Base-by-base conservation (phyloP, 2,113 vertebrate genomes). In the Pao palembangensis region DNA sequence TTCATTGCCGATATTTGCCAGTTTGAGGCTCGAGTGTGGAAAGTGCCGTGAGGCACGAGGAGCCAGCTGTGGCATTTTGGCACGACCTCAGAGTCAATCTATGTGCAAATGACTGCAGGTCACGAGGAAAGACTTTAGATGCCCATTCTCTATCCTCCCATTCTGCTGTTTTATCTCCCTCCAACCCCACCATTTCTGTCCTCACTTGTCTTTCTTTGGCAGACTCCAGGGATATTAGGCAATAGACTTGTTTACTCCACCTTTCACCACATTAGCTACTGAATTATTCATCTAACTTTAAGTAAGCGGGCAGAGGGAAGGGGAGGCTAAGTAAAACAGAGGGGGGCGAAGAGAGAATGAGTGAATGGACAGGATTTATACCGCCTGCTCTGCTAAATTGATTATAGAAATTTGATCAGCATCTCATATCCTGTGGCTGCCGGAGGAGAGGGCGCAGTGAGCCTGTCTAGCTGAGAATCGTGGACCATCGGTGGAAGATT, bases 221-320 rank as follows among this genome's bases (percentile, higher is more conserved):
- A 78, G 86, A 82, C 90, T 88, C 90, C 82, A 56, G 88, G 89
- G 90, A 91, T 90, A 90, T 91, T 89, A 91, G 85, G 85, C 88
- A 90, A 90, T 91, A 90, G 90, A 90, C 91, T 90, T 91, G 90
- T 91, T 91, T 91, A 91, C 90, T 90, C 89, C 90, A 91, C 90
- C 91, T 91, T 91, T 91, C 89, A 89, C 89, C 87, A 89, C 87
- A 89, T 88, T 83, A 84, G 82, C 86, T 90, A 68, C 83, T 91
- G 91, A 91, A 92, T 92, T 91, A 92, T 92, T 92, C 90, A 92
- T 91, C 78, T 76, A 81, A 75, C 83, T 88, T 85, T 88, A 86
- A 89, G 86, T 76, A 87, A n/a, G 78, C 68, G 76, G 73, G 80
- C 73, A 71, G 73, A 62, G 72, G 58, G 61, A 73, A 66, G 68